Base-by-base conservation (phyloP, 2,888 invertebrate genomes). In the Vanessa cardui region DNA sequence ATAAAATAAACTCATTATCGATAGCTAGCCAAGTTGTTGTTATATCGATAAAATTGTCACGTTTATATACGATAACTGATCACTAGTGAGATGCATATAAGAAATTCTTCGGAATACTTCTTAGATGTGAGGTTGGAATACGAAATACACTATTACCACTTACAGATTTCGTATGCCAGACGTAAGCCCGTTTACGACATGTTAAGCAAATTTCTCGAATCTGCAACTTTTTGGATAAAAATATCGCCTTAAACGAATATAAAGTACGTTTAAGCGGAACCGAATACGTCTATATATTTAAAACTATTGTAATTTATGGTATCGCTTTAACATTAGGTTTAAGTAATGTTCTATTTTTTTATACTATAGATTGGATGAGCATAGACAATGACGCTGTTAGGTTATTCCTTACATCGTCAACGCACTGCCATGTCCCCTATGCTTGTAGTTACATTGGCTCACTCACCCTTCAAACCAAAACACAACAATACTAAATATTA, bases 111-210 rank as follows among this genome's bases (percentile, higher is more conserved):
- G n/a, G 8, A 54, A 33, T 54, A 54, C 31, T 54, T 31, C 54
- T 8, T 64, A 72, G 66, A 59, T 62, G 66, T 72, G 72, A 68
- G 68, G 47, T 54, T 70, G 64, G 74, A 74, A 74, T 74, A 72
- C 66, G 69, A 70, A 73, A 67, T 75, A 66, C 65, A 69, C 71
- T 72, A 72, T 75, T 71, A 71, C 72, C 63, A 69, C 66, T 62
- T 62, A 69, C 69, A 68, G 73, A 72, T 72, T 70, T 70, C 69
- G 71, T 66, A 68, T 72, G 70, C 69, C 59, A 66, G 69, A 73
- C 68, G 70, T 68, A 71, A 68, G 64, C 49, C 63, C 70, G 60
- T 72, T 72, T 73, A 69, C 70, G 70, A 69, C 64, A 69, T 52
- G 72, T 68, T 70, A 70, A 72, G 68, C 60, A 68, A 71, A 71